Conservation (phyloP, 2,888 invertebrate genomes). For the Teleiodes luculella region DNA sequence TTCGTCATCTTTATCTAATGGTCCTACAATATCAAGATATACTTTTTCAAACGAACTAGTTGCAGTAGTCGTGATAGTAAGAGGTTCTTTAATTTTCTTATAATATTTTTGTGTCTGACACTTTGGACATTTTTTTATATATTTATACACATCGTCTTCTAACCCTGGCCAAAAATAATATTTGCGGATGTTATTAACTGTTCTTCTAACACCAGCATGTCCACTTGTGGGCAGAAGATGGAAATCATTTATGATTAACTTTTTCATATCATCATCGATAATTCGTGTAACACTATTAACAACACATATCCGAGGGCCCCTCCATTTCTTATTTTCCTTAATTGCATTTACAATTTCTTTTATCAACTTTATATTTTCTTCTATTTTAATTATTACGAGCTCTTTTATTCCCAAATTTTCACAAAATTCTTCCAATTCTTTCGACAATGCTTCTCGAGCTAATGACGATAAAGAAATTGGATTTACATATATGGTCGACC, state of each 20-base stretch:
- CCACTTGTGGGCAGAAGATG: too few species aligned
- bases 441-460: background rate
- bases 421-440: background rate
- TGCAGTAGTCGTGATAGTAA: slow-evolving; percentile 17
- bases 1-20: slow-evolving; percentile 10
- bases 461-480: background rate
- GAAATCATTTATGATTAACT: too few species aligned
- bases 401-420: background rate
- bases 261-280: too few species aligned
- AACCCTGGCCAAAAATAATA: slow-evolving; percentile 15
- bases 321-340: too few species aligned
- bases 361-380: too few species aligned
- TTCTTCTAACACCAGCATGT: slow-evolving; percentile 16
- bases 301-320: slow-evolving; percentile 6
- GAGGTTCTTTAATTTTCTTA: slow-evolving; percentile 11
- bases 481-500: too few species aligned
- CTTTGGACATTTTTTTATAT: slow-evolving; percentile 18
- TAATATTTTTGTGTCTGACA: slow-evolving; percentile 22
- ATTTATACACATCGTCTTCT: slow-evolving; percentile 20
- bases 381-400: too few species aligned
- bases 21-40: slow-evolving; percentile 19
- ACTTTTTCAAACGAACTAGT: slow-evolving; percentile 16
- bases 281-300: slow-evolving; percentile 16
- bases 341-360: too few species aligned
- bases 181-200: slow-evolving; percentile 16